Evolutionary conservation across 2,113 vertebrate species (phyloP), one percentile per base, ranked within the genome.

Genomic region (Talpa occidentalis): DNA sequence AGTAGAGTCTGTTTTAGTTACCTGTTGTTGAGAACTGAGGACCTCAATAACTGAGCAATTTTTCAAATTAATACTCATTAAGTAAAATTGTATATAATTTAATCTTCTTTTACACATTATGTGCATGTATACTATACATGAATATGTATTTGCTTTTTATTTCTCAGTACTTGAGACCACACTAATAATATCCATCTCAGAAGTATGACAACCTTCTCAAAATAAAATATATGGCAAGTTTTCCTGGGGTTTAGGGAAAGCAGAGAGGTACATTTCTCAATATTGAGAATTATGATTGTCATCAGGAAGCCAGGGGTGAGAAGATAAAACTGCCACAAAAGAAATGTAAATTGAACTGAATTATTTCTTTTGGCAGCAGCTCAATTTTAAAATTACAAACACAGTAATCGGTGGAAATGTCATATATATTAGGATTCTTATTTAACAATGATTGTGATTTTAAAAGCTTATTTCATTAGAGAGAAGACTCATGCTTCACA

Each of bases 331-430:
- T 85, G 22, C 70, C 66, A 84, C 30, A 91, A 93, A 42, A 92
- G 82, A 97, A 96, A 88, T 94, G n/a, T 2, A 97, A 97, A 97
- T 90, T 47, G 67, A 93, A n/a, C 42, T 28, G 87, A 97, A 98
- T 95, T 89, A 78, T 94, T 60, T 91, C 17, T 77, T 94, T 94
- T 83, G 90, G 67, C 6, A 96, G 37, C 69, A 88, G 26, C 78
- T 81, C 90, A 95, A 74, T 91, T 94, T 94, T 44, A 91, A 97
- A 92, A 82, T 85, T 82, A 92, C 81, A 89, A 97, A 90, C 72
- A 93, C 2, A 81, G 49, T 90, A 96, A 95, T 89, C 90, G 59
- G 59, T 54, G 4, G 64, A 95, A 97, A 96, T 28, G 49, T 30
- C 59, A 93, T 8, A 66, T 26, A 59, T 79, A 84, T 95, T 77